These are phyloP conservation scores for Mastomys natalensis DNA, from an alignment of 2,113 vertebrate genomes.

Conservation along the genomic window DNA sequence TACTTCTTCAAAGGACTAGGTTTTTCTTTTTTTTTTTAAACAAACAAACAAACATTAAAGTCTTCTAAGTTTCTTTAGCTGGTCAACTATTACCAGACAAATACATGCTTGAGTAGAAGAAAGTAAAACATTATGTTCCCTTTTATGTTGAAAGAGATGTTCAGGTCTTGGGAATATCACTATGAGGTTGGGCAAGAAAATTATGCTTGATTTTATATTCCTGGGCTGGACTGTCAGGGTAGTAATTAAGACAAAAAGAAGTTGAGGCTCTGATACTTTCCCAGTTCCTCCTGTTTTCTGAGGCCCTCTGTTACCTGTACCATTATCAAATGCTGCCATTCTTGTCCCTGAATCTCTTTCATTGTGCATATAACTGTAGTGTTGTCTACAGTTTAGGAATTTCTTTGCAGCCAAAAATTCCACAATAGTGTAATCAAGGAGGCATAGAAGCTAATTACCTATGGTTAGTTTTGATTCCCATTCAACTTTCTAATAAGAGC, in stretches of 20 bases:
- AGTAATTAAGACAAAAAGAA: conserved; percentile 46
- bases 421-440: conserved; percentile 77
- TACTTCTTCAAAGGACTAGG: not conserved
- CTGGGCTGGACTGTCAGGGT: not conserved
- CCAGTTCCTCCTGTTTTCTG: conserved; percentile 32
- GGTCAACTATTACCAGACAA: not conserved
- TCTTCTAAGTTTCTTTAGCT: conserved; percentile 38
- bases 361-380: conserved; percentile 48
- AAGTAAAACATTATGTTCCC: not conserved
- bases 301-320: conserved; percentile 34
- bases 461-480: conserved; percentile 69
- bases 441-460: conserved; percentile 73
- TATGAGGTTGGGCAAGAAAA: conserved; percentile 62
- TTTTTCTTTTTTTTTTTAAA: not conserved
- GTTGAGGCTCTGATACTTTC: conserved; percentile 32
- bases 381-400: conserved; percentile 60
- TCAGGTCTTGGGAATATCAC: conserved; percentile 15
- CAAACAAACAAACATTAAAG: not conserved
- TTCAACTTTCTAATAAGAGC: conserved; percentile 63
- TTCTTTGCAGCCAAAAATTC: conserved; percentile 45
- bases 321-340: conserved; percentile 3
- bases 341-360: conserved; percentile 35
- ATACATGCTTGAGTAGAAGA: not conserved
- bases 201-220: conserved; percentile 49
- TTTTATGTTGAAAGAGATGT: conserved; percentile 30